Evolutionary conservation across 2,113 vertebrate species (phyloP).

Genomic region (Symphodus melops): DNA sequence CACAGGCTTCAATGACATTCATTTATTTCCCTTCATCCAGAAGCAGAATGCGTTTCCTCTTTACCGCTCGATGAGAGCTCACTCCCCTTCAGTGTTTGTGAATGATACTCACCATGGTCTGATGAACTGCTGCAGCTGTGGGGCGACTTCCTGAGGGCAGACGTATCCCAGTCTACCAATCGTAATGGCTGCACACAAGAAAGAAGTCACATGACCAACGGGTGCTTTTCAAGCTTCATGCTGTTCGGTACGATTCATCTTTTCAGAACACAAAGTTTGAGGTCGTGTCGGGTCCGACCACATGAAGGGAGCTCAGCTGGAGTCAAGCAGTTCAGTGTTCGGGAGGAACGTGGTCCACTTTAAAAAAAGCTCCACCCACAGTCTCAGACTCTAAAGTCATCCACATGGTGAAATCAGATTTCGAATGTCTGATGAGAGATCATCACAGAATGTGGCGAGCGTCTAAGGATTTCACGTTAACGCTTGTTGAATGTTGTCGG

Average conservation of each 20-base stretch:
- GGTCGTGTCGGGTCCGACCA: too few relatives aligned
- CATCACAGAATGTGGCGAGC: conserved; percentile 60
- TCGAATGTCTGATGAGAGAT: conserved; percentile 72
- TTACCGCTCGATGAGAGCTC: too few relatives aligned
- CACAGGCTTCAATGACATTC: too few relatives aligned
- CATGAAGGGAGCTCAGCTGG: too few relatives aligned
- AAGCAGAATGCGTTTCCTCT: too few relatives aligned
- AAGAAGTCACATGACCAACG: background rate
- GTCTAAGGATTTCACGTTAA: too few relatives aligned
- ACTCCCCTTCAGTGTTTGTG: background rate
- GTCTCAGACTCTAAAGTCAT: conserved; percentile 60
- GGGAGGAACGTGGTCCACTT: background rate
- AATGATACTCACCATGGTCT: conserved; percentile 88
- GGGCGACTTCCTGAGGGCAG: conserved; percentile 95
- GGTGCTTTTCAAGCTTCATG: too few relatives aligned
- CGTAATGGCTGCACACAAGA: conserved; percentile 87
- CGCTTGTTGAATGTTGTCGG: too few relatives aligned
- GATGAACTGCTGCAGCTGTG: conserved; percentile 95
- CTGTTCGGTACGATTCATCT: too few relatives aligned
- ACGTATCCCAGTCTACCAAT: conserved; percentile 94
- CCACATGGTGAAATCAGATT: conserved; percentile 64
- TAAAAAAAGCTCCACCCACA: conserved; percentile 35
- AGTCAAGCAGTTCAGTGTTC: background rate
- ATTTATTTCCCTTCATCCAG: too few relatives aligned
- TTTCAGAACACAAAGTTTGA: too few relatives aligned